Percentiles rank a stretch among this genome's conserved stretches.
Conservation (phyloP, 30 jellyfish, hydroid and myxozoan species). For the Clytia hemisphaerica region DNA sequence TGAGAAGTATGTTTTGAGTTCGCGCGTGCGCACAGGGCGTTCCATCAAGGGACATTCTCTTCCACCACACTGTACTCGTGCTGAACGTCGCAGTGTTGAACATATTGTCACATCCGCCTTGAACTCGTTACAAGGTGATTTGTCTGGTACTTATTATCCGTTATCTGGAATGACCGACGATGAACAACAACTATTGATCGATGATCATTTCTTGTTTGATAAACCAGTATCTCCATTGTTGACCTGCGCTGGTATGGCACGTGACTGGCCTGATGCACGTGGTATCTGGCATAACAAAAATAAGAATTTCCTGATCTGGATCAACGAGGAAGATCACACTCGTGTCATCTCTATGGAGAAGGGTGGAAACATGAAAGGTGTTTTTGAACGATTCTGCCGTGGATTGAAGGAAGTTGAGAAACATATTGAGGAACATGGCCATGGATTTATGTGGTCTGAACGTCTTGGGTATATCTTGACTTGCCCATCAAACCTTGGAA, state of each 20-base stretch:
- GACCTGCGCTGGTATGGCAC: too few species aligned
- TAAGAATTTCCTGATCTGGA: slow-evolving; percentile 59
- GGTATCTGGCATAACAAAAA: slow-evolving; percentile 76
- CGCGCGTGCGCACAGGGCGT: slow-evolving; percentile 75
- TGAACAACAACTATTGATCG: too few species aligned
- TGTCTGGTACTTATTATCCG: slow-evolving; percentile 49
- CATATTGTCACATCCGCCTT: slow-evolving; percentile 39
- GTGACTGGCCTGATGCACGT: slow-evolving; percentile 86
- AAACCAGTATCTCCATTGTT: too few species aligned
- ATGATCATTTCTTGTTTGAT: too few species aligned
- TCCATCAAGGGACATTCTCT: slow-evolving; percentile 50
- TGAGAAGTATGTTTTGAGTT: slow-evolving; percentile 59
- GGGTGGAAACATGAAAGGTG: slow-evolving; percentile 57
- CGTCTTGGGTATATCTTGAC: slow-evolving; percentile 55
- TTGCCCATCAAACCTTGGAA: slow-evolving; percentile 59
- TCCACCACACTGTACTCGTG: slow-evolving; percentile 88
- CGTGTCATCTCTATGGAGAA: slow-evolving; percentile 62
- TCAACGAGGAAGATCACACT: too few species aligned
- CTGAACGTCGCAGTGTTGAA: slow-evolving; percentile 64
- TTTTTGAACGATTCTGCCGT: slow-evolving; percentile 47
- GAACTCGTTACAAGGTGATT: slow-evolving; percentile 41
- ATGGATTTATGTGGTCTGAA: slow-evolving; percentile 43
- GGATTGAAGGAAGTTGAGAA: slow-evolving; percentile 47
- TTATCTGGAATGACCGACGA: too few species aligned
- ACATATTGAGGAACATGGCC: slow-evolving; percentile 34